A percentile compares a stretch with the other conserved stretches of the same genome.
phyloP scores from a whole-genome alignment of 2,113 vertebrate genomes.

The Gallinago media region DNA sequence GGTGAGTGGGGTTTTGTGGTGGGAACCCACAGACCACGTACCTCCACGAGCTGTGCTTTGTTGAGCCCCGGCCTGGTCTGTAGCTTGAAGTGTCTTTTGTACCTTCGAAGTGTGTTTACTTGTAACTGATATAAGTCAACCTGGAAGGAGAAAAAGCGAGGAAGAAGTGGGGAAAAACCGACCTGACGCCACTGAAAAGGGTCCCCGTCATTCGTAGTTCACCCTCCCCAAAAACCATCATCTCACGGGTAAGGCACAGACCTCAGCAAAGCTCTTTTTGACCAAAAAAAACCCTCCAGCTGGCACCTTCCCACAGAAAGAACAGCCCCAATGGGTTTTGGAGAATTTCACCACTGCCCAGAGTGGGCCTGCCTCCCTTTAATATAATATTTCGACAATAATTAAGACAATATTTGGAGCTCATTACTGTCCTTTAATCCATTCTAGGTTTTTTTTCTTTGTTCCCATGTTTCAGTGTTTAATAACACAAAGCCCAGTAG shows the following conservation, averaged over 20 bases:
- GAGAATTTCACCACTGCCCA: neutral
- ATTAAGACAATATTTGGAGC: neutral
- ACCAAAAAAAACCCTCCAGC: neutral
- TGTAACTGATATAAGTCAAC: constrained; percentile 88
- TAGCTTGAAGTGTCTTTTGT: constrained; percentile 88
- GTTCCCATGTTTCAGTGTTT: neutral
- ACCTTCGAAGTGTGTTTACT: constrained; percentile 87
- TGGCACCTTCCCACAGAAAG: neutral
- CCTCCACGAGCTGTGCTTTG: constrained; percentile 89
- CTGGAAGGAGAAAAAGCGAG: constrained; percentile 66
- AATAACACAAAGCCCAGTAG: neutral
- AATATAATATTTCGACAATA: neutral
- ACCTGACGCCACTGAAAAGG: neutral
- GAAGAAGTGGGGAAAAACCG: neutral
- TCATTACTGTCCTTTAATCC: neutral
- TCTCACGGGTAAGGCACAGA: neutral
- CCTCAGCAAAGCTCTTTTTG: neutral
- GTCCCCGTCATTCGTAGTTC: neutral
- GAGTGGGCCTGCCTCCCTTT: neutral
- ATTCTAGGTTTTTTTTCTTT: neutral
- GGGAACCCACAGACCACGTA: constrained; percentile 68
- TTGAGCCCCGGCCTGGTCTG: constrained; percentile 87
- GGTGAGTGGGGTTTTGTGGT: constrained; percentile 7
- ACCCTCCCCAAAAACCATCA: neutral
- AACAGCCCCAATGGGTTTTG: neutral